These are phyloP conservation scores for Meliscaeva auricollis DNA, from an alignment of 2,888 invertebrate genomes.

Conservation along the genomic window DNA sequence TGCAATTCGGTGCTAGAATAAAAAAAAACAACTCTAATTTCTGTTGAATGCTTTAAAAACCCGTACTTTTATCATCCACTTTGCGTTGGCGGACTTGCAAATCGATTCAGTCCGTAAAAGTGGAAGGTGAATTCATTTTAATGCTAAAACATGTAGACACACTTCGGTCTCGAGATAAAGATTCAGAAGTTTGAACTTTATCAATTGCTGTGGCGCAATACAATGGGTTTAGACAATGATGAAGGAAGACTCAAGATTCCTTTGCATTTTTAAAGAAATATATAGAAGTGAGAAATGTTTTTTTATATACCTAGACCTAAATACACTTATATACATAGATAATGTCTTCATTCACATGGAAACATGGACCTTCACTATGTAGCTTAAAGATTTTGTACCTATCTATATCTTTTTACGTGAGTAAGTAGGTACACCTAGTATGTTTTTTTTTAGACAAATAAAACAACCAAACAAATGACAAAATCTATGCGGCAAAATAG, in stretches of 20 bases:
- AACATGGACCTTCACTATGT: too few species aligned
- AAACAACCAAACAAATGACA: too few species aligned
- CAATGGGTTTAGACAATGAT: neutral
- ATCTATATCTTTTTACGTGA: too few species aligned
- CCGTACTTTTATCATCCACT: constrained; percentile 3
- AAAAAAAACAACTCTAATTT: constrained; percentile 61
- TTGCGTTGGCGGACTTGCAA: constrained; percentile 9
- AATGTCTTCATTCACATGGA: too few species aligned
- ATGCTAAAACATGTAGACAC: constrained; percentile 5
- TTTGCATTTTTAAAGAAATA: too few species aligned
- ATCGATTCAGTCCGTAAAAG: constrained; percentile 49
- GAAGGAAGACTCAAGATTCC: neutral
- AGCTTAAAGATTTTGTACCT: too few species aligned
- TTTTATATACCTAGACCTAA: too few species aligned
- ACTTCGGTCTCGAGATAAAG: neutral
- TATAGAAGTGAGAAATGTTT: too few species aligned
- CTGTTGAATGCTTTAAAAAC: constrained; percentile 25
- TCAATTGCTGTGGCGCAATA: neutral
- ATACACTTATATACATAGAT: too few species aligned
- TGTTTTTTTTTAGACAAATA: too few species aligned
- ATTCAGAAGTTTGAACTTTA: neutral
- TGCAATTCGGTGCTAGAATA: constrained; percentile 52
- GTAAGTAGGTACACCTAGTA: too few species aligned
- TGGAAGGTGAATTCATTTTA: constrained; percentile 3
- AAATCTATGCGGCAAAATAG: too few species aligned